Base-by-base conservation (phyloP, 23 tunicate species). In the Oikopleura albicans region DNA sequence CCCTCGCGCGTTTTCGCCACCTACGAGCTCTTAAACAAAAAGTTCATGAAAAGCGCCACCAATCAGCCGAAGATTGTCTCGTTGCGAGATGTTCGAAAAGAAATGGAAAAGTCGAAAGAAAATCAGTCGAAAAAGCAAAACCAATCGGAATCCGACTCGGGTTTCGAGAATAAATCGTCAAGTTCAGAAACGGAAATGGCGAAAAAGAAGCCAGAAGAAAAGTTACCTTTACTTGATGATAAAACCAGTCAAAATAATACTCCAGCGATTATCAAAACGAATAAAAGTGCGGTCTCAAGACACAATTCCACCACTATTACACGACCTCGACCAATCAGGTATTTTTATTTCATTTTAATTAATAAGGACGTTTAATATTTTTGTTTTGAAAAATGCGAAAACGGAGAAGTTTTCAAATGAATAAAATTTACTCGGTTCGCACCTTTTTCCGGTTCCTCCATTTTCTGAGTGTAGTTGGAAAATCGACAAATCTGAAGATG, bases 1-100 rank as follows among this genome's bases (percentile, higher is more conserved):
- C 98, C 98, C 0, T 90, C 92, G 0, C 91, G 88, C 34, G 91
- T 85, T 0, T 88, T 94, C 4, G 88, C 98, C 84, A 90, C 95
- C 2, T 94, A 94, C 84, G 89, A 94, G 71, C 89, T 94, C 0
- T 84, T 94, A 4, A 41, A 34, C 40, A 84, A 56, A 41, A 84
- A 71, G 41, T 75, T 39, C 34, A 1, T 0, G 41, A 84, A 83
- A 4, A 71, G 4, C 79, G 37, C 79, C 36, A 71, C 79, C 33
- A 22, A 49, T 22, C 28, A 71, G 79, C 35, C 79, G 33, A 71
- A 71, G 2, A 29, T 71, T 71, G 79, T 71, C 79, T 16, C 36
- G 4, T 37, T 71, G 34, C 27, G 79, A 71, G 79, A 71, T 37
- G 79, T 71, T 31, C 33, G 37, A 29, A 71, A 71, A 4, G 79